Percentiles rank a stretch among this genome's conserved stretches.
Conservation (phyloP, 2,113 vertebrate species). For the Actinemys pallida region DNA sequence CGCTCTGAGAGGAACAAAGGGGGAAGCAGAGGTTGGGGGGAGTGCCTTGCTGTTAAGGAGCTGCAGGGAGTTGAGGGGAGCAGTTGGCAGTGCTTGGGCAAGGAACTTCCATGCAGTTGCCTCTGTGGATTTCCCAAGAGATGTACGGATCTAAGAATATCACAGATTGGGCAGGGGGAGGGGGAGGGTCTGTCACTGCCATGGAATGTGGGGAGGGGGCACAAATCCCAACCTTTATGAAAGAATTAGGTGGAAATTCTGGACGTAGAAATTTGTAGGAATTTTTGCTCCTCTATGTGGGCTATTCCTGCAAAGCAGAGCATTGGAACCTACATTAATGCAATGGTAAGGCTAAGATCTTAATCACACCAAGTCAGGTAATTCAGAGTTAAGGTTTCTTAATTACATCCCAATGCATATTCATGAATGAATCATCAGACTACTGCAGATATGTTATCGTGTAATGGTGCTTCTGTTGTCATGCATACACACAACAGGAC, state of each 20-base stretch:
- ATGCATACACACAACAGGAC: not conserved
- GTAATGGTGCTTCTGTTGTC: not conserved
- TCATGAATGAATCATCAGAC: not conserved
- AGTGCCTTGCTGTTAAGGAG: not conserved
- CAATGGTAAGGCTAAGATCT: not conserved
- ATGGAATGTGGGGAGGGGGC: not conserved
- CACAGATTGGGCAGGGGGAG: not conserved
- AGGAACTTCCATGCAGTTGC: not conserved
- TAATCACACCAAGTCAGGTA: conserved; percentile 54
- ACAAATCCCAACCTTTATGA: not conserved
- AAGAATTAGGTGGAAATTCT: not conserved
- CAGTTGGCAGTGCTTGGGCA: not conserved
- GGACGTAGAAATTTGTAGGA: not conserved
- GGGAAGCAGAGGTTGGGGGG: not conserved
- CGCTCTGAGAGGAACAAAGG: not conserved
- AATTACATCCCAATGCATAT: not conserved
- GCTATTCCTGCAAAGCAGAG: not conserved
- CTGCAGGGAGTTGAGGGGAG: not conserved
- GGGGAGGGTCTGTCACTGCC: not conserved
- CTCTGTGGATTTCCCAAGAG: not conserved
- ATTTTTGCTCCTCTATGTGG: not conserved
- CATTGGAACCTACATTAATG: not conserved
- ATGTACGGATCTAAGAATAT: not conserved
- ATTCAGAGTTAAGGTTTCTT: conserved; percentile 41
- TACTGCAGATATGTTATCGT: not conserved